Evolutionary conservation across 1,140 invertebrate genomes (phyloP).

Genomic region (Drosophila punjabiensis): DNA sequence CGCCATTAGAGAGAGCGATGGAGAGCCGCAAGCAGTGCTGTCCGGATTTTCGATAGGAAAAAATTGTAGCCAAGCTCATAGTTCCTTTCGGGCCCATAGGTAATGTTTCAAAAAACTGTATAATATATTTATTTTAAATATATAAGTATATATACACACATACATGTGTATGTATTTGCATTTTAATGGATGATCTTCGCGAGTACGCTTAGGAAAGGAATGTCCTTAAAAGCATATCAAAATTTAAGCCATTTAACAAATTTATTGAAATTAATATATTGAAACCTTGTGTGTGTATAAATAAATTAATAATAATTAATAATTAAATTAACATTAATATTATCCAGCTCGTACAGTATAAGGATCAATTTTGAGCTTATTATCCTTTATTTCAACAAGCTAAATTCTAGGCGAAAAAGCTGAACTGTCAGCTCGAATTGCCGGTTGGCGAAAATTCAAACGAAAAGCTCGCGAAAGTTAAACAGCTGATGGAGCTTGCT

Average conservation of each 20-base stretch:
- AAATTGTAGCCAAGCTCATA: not conserved
- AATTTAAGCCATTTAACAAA: not conserved
- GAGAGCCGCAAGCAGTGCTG: constrained; percentile 16
- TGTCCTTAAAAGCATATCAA: not conserved
- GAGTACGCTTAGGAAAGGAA: no score
- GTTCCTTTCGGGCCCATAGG: not conserved
- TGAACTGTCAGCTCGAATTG: not conserved
- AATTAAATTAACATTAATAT: not conserved
- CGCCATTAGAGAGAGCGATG: not conserved
- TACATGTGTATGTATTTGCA: no score
- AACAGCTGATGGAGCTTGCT: constrained; percentile 2
- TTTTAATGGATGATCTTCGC: no score
- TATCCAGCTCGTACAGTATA: not conserved
- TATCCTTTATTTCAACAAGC: not conserved
- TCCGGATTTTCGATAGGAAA: not conserved
- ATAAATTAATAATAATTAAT: not conserved
- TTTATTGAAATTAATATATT: not conserved
- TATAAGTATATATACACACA: no score
- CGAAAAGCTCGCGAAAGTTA: constrained; percentile 4
- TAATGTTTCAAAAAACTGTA: not conserved
- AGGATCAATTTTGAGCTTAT: no score
- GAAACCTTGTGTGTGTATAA: no score
- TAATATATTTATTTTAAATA: not conserved
- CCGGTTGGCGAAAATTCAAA: constrained; percentile 10
- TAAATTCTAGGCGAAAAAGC: not conserved